These are phyloP conservation scores for Drosophila teissieri DNA, from an alignment of 1,140 invertebrate species.

Conservation along the genomic window DNA sequence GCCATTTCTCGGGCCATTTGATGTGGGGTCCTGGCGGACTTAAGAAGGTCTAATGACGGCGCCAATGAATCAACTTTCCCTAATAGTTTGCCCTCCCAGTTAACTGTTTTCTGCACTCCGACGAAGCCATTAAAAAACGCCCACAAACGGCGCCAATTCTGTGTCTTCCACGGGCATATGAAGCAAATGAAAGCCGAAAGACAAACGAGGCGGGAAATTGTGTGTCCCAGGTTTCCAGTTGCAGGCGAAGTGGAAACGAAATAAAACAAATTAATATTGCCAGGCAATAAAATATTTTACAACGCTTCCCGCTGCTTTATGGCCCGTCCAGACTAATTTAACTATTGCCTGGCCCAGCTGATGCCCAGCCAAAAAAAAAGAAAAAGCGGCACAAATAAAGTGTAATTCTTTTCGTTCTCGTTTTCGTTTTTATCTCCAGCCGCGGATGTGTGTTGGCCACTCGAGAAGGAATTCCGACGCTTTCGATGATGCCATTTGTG, in stretches of 20 bases:
- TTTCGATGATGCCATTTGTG: constrained; percentile 45
- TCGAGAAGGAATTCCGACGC: background rate
- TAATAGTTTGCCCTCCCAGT: constrained; percentile 30
- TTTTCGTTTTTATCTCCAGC: background rate
- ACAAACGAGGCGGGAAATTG: constrained; percentile 46
- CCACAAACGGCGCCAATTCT: constrained; percentile 59
- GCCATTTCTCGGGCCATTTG: constrained; percentile 30
- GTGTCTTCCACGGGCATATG: constrained; percentile 56
- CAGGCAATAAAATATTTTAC: constrained; percentile 67
- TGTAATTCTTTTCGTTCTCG: constrained; percentile 8
- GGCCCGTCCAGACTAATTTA: constrained; percentile 56
- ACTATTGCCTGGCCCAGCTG: constrained; percentile 43
- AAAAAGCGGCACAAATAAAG: constrained; percentile 1
- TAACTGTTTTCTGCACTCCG: constrained; percentile 30
- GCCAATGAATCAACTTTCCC: constrained; percentile 43
- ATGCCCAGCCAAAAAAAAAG: background rate
- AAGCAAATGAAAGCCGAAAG: constrained; percentile 37
- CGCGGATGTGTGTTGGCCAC: background rate
- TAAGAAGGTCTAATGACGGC: constrained; percentile 7
- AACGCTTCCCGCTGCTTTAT: constrained; percentile 64
- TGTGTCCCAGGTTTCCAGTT: constrained; percentile 20
- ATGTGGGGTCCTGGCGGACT: constrained; percentile 19
- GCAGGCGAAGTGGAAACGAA: constrained; percentile 18
- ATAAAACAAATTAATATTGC: constrained; percentile 72
- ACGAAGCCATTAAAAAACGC: constrained; percentile 53